Conservation (phyloP, 1,140 invertebrate genomes). For the Aphelenchoides besseyi region DNA sequence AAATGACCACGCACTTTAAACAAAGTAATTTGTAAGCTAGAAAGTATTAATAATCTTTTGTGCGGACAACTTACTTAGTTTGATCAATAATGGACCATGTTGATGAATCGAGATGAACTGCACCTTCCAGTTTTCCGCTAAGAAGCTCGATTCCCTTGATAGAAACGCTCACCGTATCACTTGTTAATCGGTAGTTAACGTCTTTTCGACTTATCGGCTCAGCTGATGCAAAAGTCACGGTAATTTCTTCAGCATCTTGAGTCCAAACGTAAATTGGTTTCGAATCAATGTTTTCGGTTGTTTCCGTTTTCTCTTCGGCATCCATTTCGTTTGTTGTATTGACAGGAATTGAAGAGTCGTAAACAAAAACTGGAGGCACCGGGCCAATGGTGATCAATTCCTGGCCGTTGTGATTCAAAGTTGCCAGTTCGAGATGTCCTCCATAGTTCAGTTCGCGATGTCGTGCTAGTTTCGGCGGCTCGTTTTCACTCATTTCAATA, state of each 20-base stretch:
- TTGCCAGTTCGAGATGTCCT: constrained; percentile 17
- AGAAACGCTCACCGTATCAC: background rate
- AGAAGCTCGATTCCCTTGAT: constrained; percentile 9
- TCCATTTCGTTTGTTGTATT: constrained; percentile 5
- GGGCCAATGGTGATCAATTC: constrained; percentile 17
- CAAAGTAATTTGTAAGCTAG: constrained; percentile 17
- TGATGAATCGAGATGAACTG: constrained; percentile 24
- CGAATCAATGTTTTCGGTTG: constrained; percentile 4
- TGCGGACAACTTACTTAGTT: background rate
- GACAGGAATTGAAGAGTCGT: background rate
- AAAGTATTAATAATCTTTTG: background rate
- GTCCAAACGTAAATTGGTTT: constrained; percentile 29
- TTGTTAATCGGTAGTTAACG: constrained; percentile 12
- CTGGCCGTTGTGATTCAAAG: constrained; percentile 19
- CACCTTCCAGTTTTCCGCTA: constrained; percentile 17
- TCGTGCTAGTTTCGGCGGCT: background rate
- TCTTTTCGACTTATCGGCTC: constrained; percentile 17
- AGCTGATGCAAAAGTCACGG: constrained; percentile 8
- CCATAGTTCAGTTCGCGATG: constrained; percentile 2
- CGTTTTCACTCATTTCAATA: constrained; percentile 12
- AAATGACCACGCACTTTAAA: constrained; percentile 28
- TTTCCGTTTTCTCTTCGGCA: constrained; percentile 2
- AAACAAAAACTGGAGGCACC: constrained; percentile 6
- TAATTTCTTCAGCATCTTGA: constrained; percentile 29
- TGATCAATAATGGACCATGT: constrained; percentile 10